Percentiles rank a stretch among this genome's conserved stretches.
Conservation (phyloP, 2,113 vertebrate species). For the Seriola quinqueradiata region DNA sequence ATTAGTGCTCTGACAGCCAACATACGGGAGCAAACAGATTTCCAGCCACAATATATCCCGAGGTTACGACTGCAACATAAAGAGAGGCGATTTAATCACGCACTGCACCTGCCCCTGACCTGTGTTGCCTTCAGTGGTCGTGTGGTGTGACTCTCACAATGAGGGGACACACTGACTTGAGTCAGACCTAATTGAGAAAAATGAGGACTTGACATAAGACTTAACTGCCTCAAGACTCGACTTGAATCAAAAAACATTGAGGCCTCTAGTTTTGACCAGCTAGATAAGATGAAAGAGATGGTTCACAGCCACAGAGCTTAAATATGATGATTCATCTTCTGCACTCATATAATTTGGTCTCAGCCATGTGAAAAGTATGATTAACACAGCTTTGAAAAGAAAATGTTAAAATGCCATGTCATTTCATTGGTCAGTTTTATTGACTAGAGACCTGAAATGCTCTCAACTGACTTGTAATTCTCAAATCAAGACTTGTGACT, state of each 20-base stretch:
- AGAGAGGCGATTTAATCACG: neutral
- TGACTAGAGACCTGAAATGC: neutral
- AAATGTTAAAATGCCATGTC: too few species aligned
- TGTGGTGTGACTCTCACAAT: neutral
- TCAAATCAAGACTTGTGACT: neutral
- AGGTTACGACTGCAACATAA: neutral
- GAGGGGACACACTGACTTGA: neutral
- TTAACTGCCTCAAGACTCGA: too few species aligned
- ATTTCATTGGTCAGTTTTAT: too few species aligned
- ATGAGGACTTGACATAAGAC: too few species aligned
- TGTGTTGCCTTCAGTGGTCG: neutral
- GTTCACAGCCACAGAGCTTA: too few species aligned
- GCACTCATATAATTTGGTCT: too few species aligned
- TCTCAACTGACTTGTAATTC: neutral
- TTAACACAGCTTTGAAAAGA: too few species aligned
- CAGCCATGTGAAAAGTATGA: too few species aligned
- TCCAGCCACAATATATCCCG: neutral
- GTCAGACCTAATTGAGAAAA: neutral
- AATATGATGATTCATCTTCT: too few species aligned
- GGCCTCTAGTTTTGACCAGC: too few species aligned
- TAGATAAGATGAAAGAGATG: too few species aligned
- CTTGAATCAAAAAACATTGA: too few species aligned
- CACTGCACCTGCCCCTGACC: neutral
- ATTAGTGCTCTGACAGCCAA: conserved; percentile 24
- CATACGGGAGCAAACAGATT: conserved; percentile 4